These are phyloP conservation scores for Caenorhabditis inopinata DNA, from an alignment of 1,140 invertebrate genomes.

Conservation along the genomic window DNA sequence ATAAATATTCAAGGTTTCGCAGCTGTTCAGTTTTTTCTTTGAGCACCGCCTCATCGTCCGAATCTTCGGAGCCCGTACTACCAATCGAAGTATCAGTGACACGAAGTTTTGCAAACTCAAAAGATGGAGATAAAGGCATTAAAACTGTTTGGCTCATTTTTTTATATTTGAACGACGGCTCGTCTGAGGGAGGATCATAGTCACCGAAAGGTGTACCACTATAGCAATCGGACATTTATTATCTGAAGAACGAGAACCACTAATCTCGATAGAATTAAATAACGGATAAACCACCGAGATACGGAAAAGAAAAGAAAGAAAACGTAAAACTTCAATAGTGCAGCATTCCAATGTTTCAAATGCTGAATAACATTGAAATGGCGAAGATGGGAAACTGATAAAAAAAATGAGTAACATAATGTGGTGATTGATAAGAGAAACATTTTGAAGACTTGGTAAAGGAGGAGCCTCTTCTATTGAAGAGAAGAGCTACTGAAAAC, in stretches of 20 bases:
- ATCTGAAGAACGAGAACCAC: conserved; percentile 18
- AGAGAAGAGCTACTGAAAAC: too few species aligned
- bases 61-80: neutral
- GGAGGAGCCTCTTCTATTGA: too few species aligned
- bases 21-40: neutral
- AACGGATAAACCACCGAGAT: too few species aligned
- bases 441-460: neutral
- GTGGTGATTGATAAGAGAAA: neutral
- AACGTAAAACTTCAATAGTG: neutral
- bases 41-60: neutral
- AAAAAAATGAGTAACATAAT: neutral
- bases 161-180: neutral
- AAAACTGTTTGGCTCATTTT: neutral
- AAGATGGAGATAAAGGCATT: neutral
- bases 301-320: neutral
- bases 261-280: too few species aligned
- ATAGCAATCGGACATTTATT: neutral
- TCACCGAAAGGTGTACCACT: neutral
- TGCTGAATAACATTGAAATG: too few species aligned
- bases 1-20: neutral
- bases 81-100: neutral
- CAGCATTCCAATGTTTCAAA: too few species aligned
- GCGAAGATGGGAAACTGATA: neutral
- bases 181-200: neutral
- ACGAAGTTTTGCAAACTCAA: neutral